Percentiles rank a stretch among this genome's conserved stretches.
phyloP scores from a whole-genome alignment of 1,140 invertebrate genomes.

The Formica selysi region DNA sequence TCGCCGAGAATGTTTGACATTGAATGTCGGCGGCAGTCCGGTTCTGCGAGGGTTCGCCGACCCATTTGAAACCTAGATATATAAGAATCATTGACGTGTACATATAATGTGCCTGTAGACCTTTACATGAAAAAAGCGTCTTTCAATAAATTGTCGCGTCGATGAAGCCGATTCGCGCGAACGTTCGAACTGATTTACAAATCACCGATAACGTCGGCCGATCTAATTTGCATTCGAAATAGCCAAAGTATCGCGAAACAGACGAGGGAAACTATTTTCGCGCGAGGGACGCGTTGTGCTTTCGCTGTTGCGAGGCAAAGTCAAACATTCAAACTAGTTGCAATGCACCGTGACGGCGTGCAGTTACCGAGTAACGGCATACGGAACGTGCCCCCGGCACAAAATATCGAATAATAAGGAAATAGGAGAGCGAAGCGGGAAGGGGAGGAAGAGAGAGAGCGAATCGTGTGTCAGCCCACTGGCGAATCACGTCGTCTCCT shows the following conservation, averaged over 20 bases:
- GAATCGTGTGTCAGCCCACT: conserved; percentile 55
- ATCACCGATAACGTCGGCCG: not conserved
- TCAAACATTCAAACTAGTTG: conserved; percentile 69
- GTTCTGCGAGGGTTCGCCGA: too few relatives aligned
- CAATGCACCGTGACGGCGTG: conserved; percentile 75
- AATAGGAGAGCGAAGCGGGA: conserved; percentile 45
- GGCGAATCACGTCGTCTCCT: conserved; percentile 73
- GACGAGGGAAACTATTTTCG: conserved; percentile 67
- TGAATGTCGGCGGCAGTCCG: too few relatives aligned
- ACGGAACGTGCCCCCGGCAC: conserved; percentile 81
- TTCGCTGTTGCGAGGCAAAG: conserved; percentile 65
- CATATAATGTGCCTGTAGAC: too few relatives aligned
- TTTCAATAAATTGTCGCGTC: not conserved
- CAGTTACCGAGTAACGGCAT: conserved; percentile 72
- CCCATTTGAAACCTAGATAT: too few relatives aligned
- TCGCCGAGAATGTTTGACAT: too few relatives aligned
- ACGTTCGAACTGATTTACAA: conserved; percentile 16
- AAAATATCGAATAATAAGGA: conserved; percentile 82
- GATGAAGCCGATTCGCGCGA: not conserved
- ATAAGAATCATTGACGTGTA: too few relatives aligned
- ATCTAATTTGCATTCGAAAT: conserved; percentile 52
- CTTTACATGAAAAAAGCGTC: too few relatives aligned
- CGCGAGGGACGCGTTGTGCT: conserved; percentile 43
- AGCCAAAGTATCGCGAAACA: conserved; percentile 14
- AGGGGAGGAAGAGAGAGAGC: not conserved